These are phyloP conservation scores for Apotomis betuletana DNA, from an alignment of 2,888 invertebrate species.

Conservation along the genomic window DNA sequence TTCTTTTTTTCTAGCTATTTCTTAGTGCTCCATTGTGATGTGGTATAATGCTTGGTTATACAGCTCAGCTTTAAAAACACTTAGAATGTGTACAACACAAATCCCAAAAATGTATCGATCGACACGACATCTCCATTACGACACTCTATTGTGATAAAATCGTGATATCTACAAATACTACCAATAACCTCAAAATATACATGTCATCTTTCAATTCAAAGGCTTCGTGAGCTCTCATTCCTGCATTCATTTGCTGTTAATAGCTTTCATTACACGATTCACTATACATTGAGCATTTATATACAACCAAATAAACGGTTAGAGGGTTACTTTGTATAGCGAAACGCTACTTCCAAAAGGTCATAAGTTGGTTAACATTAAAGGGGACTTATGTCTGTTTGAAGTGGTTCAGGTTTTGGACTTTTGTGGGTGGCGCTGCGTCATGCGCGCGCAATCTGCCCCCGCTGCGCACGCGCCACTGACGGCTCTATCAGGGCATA, in stretches of 20 bases:
- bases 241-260: conserved; percentile 24
- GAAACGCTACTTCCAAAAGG: conserved; percentile 2
- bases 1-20: no score
- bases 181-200: conserved; percentile 13
- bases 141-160: conserved; percentile 8
- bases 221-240: conserved; percentile 27
- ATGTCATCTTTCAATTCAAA: conserved; percentile 35
- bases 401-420: conserved; percentile 5
- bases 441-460: conserved; percentile 78
- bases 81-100: background rate
- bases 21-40: no score
- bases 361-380: background rate
- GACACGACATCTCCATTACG: conserved; percentile 19
- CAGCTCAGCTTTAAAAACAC: background rate
- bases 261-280: conserved; percentile 30
- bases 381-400: conserved; percentile 3
- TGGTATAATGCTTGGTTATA: no score
- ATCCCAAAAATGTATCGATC: background rate
- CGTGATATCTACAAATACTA: conserved; percentile 17
- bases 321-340: background rate
- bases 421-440: conserved; percentile 63
- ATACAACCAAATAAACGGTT: conserved; percentile 33
- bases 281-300: conserved; percentile 7
- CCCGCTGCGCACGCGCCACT: conserved; percentile 64
- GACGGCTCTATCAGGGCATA: conserved; percentile 65